Percentiles rank a stretch among this genome's conserved stretches.
phyloP scores from a whole-genome alignment of 2,888 invertebrate genomes.

The Coremacera marginata region DNA sequence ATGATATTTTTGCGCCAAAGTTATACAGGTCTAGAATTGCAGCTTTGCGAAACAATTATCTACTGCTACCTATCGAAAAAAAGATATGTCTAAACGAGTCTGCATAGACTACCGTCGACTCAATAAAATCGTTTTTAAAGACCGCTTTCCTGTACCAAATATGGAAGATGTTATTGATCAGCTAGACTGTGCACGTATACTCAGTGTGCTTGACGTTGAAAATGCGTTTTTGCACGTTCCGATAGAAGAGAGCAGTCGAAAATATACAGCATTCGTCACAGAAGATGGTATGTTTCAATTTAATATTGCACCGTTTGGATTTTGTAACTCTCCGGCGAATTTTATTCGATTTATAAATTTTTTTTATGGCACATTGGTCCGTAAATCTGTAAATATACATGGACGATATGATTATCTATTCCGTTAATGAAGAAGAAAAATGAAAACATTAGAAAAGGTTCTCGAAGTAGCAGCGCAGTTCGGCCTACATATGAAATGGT shows the following conservation, averaged over 20 bases:
- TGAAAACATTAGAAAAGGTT: constrained; percentile 17
- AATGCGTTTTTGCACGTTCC: constrained; percentile 1
- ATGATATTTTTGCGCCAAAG: background rate
- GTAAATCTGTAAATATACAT: background rate
- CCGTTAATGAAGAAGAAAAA: constrained; percentile 36
- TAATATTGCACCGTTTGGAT: constrained; percentile 19
- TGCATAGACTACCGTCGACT: background rate
- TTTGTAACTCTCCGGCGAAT: background rate
- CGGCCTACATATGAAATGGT: constrained; percentile 35
- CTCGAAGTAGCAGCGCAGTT: background rate
- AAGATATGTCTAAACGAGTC: background rate
- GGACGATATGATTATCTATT: constrained; percentile 47
- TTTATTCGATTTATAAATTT: background rate
- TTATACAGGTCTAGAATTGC: background rate
- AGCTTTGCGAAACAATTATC: constrained; percentile 36
- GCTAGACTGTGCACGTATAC: background rate
- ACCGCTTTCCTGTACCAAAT: background rate
- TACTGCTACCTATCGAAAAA: background rate
- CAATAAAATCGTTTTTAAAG: background rate
- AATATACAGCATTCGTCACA: constrained; percentile 35
- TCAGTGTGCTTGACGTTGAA: background rate
- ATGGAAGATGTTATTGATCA: background rate
- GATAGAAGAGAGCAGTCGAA: constrained; percentile 32
- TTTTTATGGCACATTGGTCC: background rate
- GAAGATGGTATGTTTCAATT: constrained; percentile 39